phyloP scores from a whole-genome alignment of 2,888 invertebrate genomes.

The Cryptops parisi region DNA sequence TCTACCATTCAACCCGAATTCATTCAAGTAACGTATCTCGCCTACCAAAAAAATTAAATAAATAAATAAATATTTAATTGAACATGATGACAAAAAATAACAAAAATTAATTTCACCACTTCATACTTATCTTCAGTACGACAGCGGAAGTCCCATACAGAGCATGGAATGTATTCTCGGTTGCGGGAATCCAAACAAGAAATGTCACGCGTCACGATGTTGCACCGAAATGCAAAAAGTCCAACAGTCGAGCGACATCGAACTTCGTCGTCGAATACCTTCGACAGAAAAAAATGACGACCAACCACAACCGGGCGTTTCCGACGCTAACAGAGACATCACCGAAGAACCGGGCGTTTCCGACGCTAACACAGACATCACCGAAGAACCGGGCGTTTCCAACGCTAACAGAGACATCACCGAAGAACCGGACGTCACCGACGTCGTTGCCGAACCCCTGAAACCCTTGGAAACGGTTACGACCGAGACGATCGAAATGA shows the following conservation, averaged over 20 bases:
- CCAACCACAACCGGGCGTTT: not conserved
- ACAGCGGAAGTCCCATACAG: slow-evolving; percentile 10
- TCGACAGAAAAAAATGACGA: not conserved
- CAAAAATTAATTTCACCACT: not conserved
- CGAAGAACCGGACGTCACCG: too few relatives aligned
- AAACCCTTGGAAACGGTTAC: too few relatives aligned
- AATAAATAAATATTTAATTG: not conserved
- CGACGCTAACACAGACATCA: too few relatives aligned
- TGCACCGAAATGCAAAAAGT: not conserved
- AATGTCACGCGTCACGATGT: slow-evolving; percentile 2
- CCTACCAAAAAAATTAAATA: not conserved
- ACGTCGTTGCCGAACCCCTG: too few relatives aligned
- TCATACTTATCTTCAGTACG: slow-evolving; percentile 10
- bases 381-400: too few relatives aligned
- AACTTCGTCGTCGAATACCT: too few relatives aligned
- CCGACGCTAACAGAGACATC: not conserved
- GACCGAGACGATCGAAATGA: too few relatives aligned
- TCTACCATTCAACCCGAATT: slow-evolving; percentile 84
- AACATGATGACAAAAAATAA: not conserved
- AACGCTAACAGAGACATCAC: too few relatives aligned
- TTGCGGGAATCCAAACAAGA: not conserved
- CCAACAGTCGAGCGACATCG: too few relatives aligned
- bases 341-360: not conserved
- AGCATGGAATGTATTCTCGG: slow-evolving; percentile 5
- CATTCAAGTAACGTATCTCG: slow-evolving; percentile 15